Evolutionary conservation across 1,140 invertebrate species (phyloP).

Genomic region (Apis dorsata): DNA sequence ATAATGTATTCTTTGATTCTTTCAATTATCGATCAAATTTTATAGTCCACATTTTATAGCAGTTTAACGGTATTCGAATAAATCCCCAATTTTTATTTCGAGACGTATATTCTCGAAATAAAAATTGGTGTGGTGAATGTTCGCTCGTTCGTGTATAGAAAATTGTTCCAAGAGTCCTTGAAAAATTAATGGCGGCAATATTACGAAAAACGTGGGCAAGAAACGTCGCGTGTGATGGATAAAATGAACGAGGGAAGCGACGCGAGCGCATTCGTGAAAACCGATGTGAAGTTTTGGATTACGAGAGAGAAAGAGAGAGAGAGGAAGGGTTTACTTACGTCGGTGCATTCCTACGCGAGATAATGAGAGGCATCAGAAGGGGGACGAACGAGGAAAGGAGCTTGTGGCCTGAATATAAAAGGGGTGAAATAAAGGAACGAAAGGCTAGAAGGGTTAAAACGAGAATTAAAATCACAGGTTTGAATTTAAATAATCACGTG

Average conservation of each 20-base stretch:
- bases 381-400: background rate
- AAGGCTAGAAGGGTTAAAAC: background rate
- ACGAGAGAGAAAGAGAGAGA: background rate
- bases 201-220: background rate
- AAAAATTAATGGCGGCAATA: background rate
- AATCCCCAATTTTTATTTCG: too few relatives aligned
- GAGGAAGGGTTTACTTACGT: constrained; percentile 9
- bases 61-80: too few relatives aligned
- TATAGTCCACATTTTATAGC: too few relatives aligned
- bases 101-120: too few relatives aligned
- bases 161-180: background rate
- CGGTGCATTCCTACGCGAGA: background rate
- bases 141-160: background rate
- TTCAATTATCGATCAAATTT: too few relatives aligned
- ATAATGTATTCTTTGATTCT: too few relatives aligned
- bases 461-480: background rate
- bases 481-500: background rate
- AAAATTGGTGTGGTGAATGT: too few relatives aligned
- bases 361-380: background rate
- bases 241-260: background rate
- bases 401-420: background rate
- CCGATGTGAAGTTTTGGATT: constrained; percentile 7
- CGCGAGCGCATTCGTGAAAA: background rate
- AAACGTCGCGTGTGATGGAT: background rate
- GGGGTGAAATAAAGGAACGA: background rate